Base-by-base conservation (phyloP, 2,888 invertebrate species). In the Abscondita cerata region DNA sequence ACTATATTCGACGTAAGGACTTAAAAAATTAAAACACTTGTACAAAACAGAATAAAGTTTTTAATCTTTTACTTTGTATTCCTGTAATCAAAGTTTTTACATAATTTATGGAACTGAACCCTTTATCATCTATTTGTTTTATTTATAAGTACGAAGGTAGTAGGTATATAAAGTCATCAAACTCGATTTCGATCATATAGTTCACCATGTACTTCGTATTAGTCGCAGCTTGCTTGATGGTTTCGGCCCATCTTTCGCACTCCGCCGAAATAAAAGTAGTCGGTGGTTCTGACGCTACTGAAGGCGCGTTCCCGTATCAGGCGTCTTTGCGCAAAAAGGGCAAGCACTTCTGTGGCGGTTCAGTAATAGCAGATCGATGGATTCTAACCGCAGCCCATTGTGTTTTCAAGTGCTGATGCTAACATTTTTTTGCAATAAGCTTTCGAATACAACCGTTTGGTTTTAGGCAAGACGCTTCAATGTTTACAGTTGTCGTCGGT, bases 401-500 rank as follows among this genome's bases (percentile, higher is more conserved):
- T 36, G 54, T 71, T 0, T 15, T 40, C 13, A 58, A 47, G 61
- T 61, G 56, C 25, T 13, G 46, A 2, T 1, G 13, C 19, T 52
- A 34, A n/a, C 19, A 36, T 38, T 60, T 25, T 44, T 20, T n/a
- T 13, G n/a, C n/a, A n/a, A n/a, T n/a, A n/a, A n/a, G n/a, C n/a
- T n/a, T n/a, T n/a, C n/a, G n/a, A n/a, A n/a, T n/a, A n/a, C n/a
- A n/a, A n/a, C n/a, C 6, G 13, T 13, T 13, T 2, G 12, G 41
- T 54, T 20, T 3, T 19, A 62, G 59, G n/a, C 48, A 56, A 56
- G 1, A 33, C 5, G 9, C 56, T 1, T 2, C 38, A 4, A 16
- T 36, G 16, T 48, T 69, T 12, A 70, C 61, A 72, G 84, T 83
- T 0, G 76, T 83, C 0, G 85, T 84, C 0, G 86, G 86, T n/a